phyloP scores from a whole-genome alignment of 2,888 invertebrate species.

The Eumacrocentrus americanus region DNA sequence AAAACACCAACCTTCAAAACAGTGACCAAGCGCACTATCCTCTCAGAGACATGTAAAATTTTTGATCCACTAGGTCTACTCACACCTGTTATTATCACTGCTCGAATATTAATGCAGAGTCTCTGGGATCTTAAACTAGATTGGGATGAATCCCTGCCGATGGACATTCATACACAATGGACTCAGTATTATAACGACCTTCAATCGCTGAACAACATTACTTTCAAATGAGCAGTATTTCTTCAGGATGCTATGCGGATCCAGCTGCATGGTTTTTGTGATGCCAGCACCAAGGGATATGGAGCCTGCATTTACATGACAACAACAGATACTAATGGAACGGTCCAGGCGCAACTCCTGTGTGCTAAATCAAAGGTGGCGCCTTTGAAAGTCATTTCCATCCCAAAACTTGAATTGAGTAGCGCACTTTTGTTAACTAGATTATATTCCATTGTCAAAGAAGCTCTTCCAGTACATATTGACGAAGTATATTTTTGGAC shows the following conservation, averaged over 20 bases:
- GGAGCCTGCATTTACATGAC: slow-evolving; percentile 35
- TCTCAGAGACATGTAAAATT: slow-evolving; percentile 11
- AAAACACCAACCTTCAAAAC: not conserved
- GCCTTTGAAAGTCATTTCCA: slow-evolving; percentile 26
- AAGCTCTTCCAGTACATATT: slow-evolving; percentile 6
- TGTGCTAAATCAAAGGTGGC: slow-evolving; percentile 34
- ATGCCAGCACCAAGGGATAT: slow-evolving; percentile 40
- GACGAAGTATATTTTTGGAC: slow-evolving; percentile 26
- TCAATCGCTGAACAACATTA: slow-evolving; percentile 5
- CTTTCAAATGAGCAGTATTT: slow-evolving; percentile 8
- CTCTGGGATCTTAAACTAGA: slow-evolving; percentile 21
- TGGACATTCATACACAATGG: slow-evolving; percentile 17
- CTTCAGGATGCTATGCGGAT: not conserved
- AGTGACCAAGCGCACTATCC: slow-evolving; percentile 24
- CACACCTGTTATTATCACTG: slow-evolving; percentile 22
- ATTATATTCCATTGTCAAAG: slow-evolving; percentile 4
- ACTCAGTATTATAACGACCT: not conserved
- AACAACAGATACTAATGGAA: not conserved
- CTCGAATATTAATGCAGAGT: slow-evolving; percentile 23
- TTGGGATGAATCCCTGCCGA: slow-evolving; percentile 31
- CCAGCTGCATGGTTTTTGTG: slow-evolving; percentile 39
- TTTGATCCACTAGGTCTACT: slow-evolving; percentile 27
- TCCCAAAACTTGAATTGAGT: slow-evolving; percentile 33
- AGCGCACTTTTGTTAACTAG: slow-evolving; percentile 29
- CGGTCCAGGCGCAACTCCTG: slow-evolving; percentile 19